Percentiles rank a stretch among this genome's conserved stretches.
Evolutionary conservation across 2,797 vertebrate species (phyloP).

Genomic region (Clamator glandarius): DNA sequence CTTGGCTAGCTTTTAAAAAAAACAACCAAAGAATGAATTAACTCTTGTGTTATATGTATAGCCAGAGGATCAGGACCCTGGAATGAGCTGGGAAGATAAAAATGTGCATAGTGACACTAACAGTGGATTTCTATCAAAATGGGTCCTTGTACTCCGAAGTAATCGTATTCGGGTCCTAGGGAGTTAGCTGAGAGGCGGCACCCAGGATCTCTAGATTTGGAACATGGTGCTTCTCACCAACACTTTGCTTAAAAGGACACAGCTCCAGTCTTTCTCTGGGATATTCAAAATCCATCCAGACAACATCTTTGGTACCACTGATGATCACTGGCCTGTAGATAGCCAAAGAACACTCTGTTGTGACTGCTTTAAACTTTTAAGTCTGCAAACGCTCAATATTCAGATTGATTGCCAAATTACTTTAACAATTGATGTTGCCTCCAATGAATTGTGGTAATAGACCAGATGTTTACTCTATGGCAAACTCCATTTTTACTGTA

Average conservation of each 20-base stretch:
- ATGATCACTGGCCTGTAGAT: background rate
- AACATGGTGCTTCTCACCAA: background rate
- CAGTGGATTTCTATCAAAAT: background rate
- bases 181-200: background rate
- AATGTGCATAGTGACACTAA: background rate
- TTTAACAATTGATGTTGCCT: background rate
- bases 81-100: background rate
- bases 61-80: accelerated
- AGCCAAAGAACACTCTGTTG: background rate
- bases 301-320: accelerated
- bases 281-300: background rate
- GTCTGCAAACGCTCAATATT: background rate
- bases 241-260: background rate
- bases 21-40: background rate
- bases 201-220: background rate
- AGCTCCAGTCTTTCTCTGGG: background rate
- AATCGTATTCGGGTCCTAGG: background rate
- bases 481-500: background rate
- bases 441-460: background rate
- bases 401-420: background rate
- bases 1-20: background rate
- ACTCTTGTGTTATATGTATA: background rate
- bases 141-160: background rate
- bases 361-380: background rate
- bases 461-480: background rate